Evolutionary conservation across 2,797 vertebrate genomes (phyloP).

Genomic region (Labroides dimidiatus): DNA sequence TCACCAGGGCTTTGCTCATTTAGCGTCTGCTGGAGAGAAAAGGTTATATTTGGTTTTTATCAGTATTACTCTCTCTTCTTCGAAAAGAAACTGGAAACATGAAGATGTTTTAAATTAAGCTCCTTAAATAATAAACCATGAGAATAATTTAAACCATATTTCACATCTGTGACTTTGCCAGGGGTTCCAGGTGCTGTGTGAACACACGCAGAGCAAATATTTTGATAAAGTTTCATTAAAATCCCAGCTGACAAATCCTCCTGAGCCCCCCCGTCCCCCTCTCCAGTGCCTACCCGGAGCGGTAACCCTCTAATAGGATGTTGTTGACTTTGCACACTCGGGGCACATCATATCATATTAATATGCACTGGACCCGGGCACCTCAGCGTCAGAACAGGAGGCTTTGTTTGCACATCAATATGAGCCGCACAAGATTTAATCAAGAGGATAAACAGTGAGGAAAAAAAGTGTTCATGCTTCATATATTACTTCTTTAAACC

Average conservation of each 20-base stretch:
- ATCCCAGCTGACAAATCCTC: constrained; percentile 81
- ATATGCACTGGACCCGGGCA: constrained; percentile 80
- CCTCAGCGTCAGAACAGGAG: constrained; percentile 76
- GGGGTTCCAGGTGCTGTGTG: constrained; percentile 43
- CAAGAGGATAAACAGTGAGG: constrained; percentile 82
- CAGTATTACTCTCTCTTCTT: not conserved
- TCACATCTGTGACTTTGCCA: constrained; percentile 59
- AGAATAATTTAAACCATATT: constrained; percentile 52
- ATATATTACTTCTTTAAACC: constrained; percentile 68
- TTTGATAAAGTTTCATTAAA: constrained; percentile 83
- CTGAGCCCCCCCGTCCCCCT: constrained; percentile 53
- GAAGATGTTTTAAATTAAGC: constrained; percentile 29
- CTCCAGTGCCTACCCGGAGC: constrained; percentile 43
- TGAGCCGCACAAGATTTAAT: constrained; percentile 87
- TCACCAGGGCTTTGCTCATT: constrained; percentile 36
- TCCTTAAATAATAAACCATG: constrained; percentile 40
- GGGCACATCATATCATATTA: constrained; percentile 80
- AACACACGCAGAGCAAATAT: constrained; percentile 72
- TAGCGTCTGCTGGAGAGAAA: constrained; percentile 19
- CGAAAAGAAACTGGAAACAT: constrained; percentile 11
- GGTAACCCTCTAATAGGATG: constrained; percentile 79
- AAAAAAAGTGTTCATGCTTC: constrained; percentile 65
- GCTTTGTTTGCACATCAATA: constrained; percentile 87
- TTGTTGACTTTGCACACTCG: constrained; percentile 76
- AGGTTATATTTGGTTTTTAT: constrained; percentile 35